Base-by-base conservation (phyloP, 2,113 vertebrate species). In the Parus major region DNA sequence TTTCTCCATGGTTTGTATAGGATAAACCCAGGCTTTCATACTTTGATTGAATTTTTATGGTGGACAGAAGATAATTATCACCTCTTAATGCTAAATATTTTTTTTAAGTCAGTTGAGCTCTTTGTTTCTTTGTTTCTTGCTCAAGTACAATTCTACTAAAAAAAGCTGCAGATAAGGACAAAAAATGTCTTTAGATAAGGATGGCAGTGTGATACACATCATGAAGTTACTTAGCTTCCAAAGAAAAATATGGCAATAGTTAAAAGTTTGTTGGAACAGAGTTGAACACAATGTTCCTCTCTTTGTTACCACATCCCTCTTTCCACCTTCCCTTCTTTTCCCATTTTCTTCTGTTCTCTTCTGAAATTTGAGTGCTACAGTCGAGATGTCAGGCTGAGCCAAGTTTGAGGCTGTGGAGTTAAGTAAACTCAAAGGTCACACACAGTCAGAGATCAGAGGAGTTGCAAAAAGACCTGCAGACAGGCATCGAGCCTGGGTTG, bases 11-110 rank as follows among this genome's bases (percentile, higher is more conserved):
- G 85, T 82, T 92, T 56, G 8, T 66, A 8, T 52, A 66, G 69
- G 82, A 70, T 64, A 93, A 93, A 83, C 20, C 7, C 6, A 42
- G 33, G 57, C 57, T 93, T 96, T 86, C 53, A 39, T 86, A 81
- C 66, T 90, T 92, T 61, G 68, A 70, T 86, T 92, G 42, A 65
- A 65, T 92, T 92, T 93, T 93, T 89, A 14, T 70, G 80, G 77
- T 81, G 77, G 83, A 71, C 76, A 53, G 83, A 53, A 86, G 49
- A 60, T 78, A 92, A 84, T 93, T 84, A 73, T 75, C 27, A 47
- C 39, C 25, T 77, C 25, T 69, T 85, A 33, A 50, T 55, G 39
- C 20, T 56, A 18, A 22, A 22, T 39, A 39, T 79, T 50, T 83
- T 83, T 78, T 69, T 10, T 4, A 60, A 75, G 19, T 79, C 24